Evolutionary conservation across 2,797 vertebrate genomes (phyloP).

Genomic region (Protosalanx chinensis): DNA sequence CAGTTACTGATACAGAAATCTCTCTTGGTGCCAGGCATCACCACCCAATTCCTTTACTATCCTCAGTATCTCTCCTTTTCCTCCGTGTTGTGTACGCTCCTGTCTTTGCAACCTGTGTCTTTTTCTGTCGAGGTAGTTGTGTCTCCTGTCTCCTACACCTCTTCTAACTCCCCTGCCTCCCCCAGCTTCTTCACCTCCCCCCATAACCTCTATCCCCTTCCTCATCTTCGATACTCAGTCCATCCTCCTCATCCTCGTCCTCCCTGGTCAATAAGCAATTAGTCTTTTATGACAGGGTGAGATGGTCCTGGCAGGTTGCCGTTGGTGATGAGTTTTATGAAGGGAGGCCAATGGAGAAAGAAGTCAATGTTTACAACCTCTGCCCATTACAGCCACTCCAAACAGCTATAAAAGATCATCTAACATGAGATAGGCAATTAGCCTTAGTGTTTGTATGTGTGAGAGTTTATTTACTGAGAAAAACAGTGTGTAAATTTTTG

Average conservation of each 20-base stretch:
- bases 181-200: slow-evolving; percentile 13
- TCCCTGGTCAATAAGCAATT: slow-evolving; percentile 74
- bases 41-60: too few relatives aligned
- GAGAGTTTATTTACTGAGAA: neutral
- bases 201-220: neutral
- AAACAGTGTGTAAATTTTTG: neutral
- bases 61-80: neutral
- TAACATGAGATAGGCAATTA: slow-evolving; percentile 68
- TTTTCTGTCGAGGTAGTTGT: too few relatives aligned
- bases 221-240: neutral
- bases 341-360: slow-evolving; percentile 64
- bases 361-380: slow-evolving; percentile 73
- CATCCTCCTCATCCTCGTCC: neutral
- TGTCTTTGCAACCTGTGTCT: too few relatives aligned
- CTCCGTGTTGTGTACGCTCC: too few relatives aligned
- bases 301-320: slow-evolving; percentile 53
- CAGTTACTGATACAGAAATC: neutral
- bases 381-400: slow-evolving; percentile 65
- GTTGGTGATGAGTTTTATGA: slow-evolving; percentile 69
- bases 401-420: slow-evolving; percentile 70
- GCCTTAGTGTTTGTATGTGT: slow-evolving; percentile 33
- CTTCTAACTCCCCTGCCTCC: slow-evolving; percentile 7
- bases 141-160: too few relatives aligned
- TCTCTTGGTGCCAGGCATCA: too few relatives aligned
- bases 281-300: slow-evolving; percentile 77